Base-by-base conservation (phyloP, 2,797 vertebrate genomes). In the Spondyliosoma cantharus region DNA sequence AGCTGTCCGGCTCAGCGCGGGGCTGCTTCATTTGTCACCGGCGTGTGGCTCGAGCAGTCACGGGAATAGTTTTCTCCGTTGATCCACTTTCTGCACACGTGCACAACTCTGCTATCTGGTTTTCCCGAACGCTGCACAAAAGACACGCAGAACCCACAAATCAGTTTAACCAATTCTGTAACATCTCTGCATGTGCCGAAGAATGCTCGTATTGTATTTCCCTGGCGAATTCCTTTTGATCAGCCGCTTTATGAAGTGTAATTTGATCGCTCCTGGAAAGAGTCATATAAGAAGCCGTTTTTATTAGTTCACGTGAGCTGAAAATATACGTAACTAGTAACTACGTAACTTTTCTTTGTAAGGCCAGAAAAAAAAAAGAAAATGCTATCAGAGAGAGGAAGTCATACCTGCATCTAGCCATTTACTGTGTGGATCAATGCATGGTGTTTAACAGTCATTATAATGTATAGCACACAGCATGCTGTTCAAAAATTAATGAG, bases 1-100 rank as follows among this genome's bases (percentile, higher is more conserved):
- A 46, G 76, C 78, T 62, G 83, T 82, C 85, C 76, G n/a, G 70
- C 76, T 71, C 1, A 68, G 71, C 24, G 14, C 13, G 61, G 61
- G 72, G 66, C 64, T 25, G 61, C 81, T 67, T 76, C 81, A 87
- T 91, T 91, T 78, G 74, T 91, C 83, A 80, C 70, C 0, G 2
- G 63, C 9, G 66, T 12, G 66, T 24, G 22, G 52, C 61, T 77
- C 73, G 66, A 64, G 75, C 74, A 32, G 59, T 64, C 61, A 63
- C 24, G 54, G 58, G 45, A 78, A 65, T 27, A 17, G n/a, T 64
- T 74, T 72, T 58, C 29, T 72, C 32, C 24, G 50, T 43, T 65
- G 62, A 78, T 66, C 54, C 5, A 14, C 67, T 74, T 62, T 61
- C 37, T 58, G 48, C 52, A 46, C 57, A 60, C 29, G 11, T 29